Percentiles rank a stretch among this genome's conserved stretches.
phyloP scores from a whole-genome alignment of 2,113 vertebrate genomes.

The Seriola quinqueradiata region DNA sequence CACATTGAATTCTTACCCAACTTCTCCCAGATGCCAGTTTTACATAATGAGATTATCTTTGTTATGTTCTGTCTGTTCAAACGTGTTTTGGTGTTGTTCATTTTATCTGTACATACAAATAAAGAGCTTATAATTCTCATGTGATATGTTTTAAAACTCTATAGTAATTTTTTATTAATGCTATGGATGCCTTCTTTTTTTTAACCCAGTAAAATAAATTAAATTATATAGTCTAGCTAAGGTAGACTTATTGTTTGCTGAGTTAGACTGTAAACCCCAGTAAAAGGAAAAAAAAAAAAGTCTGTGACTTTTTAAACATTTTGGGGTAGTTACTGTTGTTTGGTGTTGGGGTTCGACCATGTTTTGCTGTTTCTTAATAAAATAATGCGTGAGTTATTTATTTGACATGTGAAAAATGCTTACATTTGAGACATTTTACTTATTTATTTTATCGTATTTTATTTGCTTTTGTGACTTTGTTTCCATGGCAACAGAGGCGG shows the following conservation, averaged over 20 bases:
- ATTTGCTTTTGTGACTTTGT: background rate
- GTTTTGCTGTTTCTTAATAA: conserved; percentile 43
- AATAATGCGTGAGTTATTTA: conserved; percentile 12
- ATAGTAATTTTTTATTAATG: conserved; percentile 28
- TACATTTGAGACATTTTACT: background rate
- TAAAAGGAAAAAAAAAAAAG: background rate
- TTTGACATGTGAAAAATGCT: background rate
- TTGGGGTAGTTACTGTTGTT: conserved; percentile 6
- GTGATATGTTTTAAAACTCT: conserved; percentile 46
- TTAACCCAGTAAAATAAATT: conserved; percentile 11
- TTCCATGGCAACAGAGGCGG: conserved; percentile 41
- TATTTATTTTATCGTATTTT: background rate
- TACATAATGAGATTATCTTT: conserved; percentile 55
- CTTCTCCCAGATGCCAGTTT: conserved; percentile 57
- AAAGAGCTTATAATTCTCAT: conserved; percentile 61
- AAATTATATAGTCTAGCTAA: background rate
- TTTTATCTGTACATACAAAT: conserved; percentile 73
- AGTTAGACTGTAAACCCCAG: conserved; percentile 20
- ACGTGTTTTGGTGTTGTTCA: conserved; percentile 60
- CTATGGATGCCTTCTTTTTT: conserved; percentile 31
- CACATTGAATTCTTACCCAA: conserved; percentile 34
- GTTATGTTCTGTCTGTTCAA: conserved; percentile 61
- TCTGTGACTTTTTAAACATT: conserved; percentile 18
- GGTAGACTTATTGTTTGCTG: conserved; percentile 14
- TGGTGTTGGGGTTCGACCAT: conserved; percentile 7